Evolutionary conservation across 2,113 vertebrate genomes (phyloP).

Genomic region (Melospiza georgiana): DNA sequence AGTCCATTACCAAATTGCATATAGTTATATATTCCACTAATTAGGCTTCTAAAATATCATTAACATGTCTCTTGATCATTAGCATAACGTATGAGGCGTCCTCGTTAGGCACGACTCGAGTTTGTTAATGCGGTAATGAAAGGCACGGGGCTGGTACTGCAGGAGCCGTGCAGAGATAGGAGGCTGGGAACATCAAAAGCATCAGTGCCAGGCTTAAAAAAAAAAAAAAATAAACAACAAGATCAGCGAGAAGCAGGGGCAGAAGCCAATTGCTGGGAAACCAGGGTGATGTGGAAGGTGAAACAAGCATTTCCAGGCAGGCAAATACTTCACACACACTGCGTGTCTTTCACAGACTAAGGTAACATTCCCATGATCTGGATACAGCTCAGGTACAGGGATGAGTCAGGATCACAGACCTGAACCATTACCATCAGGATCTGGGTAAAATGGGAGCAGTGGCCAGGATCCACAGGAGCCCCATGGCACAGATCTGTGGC

Average conservation of each 20-base stretch:
- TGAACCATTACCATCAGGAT: not conserved
- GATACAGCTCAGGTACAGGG: not conserved
- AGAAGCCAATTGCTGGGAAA: not conserved
- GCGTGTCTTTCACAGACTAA: accelerated
- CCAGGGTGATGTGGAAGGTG: not conserved
- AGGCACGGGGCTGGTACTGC: slow-evolving; percentile 67
- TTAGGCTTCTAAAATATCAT: slow-evolving; percentile 99
- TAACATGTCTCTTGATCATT: slow-evolving; percentile 99
- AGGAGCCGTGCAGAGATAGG: slow-evolving; percentile 45
- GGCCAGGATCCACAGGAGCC: accelerated
- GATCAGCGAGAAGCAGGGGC: not conserved
- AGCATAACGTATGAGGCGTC: slow-evolving; percentile 98
- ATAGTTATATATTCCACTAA: slow-evolving; percentile 98
- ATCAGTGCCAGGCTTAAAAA: not conserved
- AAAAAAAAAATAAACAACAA: not conserved
- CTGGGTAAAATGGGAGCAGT: not conserved
- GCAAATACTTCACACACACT: not conserved
- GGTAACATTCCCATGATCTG: not conserved
- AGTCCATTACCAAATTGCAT: slow-evolving; percentile 97
- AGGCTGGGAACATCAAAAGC: slow-evolving; percentile 55
- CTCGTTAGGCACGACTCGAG: slow-evolving; percentile 88
- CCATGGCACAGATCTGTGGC: accelerated
- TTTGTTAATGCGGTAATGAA: slow-evolving; percentile 91
- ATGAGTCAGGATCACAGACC: not conserved
- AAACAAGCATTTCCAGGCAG: not conserved